Evolutionary conservation across 92 coral and sea anemone genomes (phyloP), one percentile per base, ranked within the genome.

Genomic region (Porites evermanni): DNA sequence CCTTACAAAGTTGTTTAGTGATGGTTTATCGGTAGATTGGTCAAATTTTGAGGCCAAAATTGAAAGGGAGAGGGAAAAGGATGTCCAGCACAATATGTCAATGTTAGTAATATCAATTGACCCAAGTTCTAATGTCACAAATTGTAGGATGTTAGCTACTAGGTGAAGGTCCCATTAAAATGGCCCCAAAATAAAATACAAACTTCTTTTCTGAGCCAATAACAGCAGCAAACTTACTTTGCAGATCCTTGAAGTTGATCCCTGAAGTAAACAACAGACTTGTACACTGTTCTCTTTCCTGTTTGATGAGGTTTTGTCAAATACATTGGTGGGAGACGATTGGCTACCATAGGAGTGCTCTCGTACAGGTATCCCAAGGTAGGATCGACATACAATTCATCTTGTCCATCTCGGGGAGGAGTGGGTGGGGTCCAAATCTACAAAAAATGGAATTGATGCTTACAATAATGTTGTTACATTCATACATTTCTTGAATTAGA

Each of bases 351-450:
- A 0, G 98, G 97, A 4, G 91, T 14, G 5, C 82, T 80, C 80
- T 97, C 98, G 51, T 97, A 97, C 88, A 97, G 54, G 75, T 89
- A 94, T 20, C 84, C 88, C 82, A 88, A 75, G 52, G 91, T 68
- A 11, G 96, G 91, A 69, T 97, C 99, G 19, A 95, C 90, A 82
- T 95, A 95, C 53, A 84, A 18, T 13, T 95, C 99, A 74, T 95
- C 98, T 74, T 93, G 87, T 50, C 91, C 97, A 72, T 97, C 99
- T 61, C 95, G 84, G 51, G 99, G 99, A 78, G 99, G 99, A 32
- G 99, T 97, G 19, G 99, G 99, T 23, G 99, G 99, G 7, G 98
- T 93, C 99, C 99, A 97, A 73, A 97, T 89, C 99, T 97, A 64
- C 32, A 44, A 24, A 38, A 38, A 72, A 70, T 1, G 26, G 11